Percentiles rank a stretch among this genome's conserved stretches.
These are phyloP conservation scores for Echiichthys vipera DNA, from an alignment of 2,797 vertebrate species.

Conservation along the genomic window DNA sequence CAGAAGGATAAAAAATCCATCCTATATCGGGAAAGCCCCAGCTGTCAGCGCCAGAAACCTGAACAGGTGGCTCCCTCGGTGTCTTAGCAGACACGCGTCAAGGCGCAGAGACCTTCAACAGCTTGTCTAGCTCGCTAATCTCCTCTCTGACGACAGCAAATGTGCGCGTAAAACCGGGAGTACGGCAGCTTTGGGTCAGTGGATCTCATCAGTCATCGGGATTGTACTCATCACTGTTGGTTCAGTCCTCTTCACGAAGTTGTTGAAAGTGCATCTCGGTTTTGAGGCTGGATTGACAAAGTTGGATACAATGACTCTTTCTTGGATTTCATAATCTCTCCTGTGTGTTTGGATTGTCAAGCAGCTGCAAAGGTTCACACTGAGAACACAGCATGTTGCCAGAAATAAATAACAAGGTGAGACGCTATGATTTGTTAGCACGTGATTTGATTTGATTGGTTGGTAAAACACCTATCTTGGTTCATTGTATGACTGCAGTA, in stretches of 20 bases:
- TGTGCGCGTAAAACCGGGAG: constrained; percentile 64
- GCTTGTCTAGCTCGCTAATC: constrained; percentile 79
- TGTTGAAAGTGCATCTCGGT: background rate
- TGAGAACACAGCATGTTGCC: constrained; percentile 81
- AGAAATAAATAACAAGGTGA: constrained; percentile 88
- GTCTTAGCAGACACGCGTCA: constrained; percentile 61
- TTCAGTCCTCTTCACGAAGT: constrained; percentile 20
- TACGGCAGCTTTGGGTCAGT: constrained; percentile 30
- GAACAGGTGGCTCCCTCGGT: constrained; percentile 80
- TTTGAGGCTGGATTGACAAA: constrained; percentile 18
- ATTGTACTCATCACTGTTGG: constrained; percentile 40
- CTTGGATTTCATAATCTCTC: constrained; percentile 63
- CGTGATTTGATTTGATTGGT: background rate
- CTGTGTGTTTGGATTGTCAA: constrained; percentile 49
- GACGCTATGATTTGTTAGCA: constrained; percentile 16
- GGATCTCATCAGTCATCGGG: constrained; percentile 56
- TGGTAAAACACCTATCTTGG: background rate
- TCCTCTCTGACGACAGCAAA: constrained; percentile 78
- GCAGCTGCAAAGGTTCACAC: constrained; percentile 21
- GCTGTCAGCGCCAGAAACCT: constrained; percentile 78
- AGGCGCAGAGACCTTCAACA: constrained; percentile 71
- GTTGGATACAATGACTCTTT: constrained; percentile 65
- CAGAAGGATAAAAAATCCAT: constrained; percentile 65
- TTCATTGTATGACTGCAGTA: background rate
- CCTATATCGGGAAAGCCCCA: constrained; percentile 77